Conservation (phyloP, 1,140 invertebrate genomes). For the Melipona quadrifasciata region DNA sequence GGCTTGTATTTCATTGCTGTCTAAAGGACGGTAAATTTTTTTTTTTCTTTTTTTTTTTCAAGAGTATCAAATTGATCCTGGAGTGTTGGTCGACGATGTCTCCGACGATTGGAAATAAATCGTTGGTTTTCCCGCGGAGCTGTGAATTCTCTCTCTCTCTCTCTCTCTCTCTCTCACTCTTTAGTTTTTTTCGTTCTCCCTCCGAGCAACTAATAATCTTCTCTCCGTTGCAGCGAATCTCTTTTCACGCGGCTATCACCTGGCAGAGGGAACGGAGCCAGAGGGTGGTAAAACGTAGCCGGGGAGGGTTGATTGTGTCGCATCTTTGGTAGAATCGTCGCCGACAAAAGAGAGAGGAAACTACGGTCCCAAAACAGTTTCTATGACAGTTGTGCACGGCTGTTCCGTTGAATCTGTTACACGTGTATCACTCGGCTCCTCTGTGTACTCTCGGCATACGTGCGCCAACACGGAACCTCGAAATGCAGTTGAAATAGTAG, state of each 20-base stretch:
- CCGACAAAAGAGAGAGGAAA: slow-evolving; percentile 1
- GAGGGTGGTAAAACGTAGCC: slow-evolving; percentile 1
- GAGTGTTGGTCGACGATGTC: background rate
- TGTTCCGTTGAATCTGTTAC: slow-evolving; percentile 28
- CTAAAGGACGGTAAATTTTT: background rate
- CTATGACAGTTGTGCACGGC: slow-evolving; percentile 26
- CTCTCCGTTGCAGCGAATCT: background rate
- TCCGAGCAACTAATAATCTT: background rate
- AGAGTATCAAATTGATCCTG: background rate
- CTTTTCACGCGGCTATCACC: slow-evolving; percentile 19
- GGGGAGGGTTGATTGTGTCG: background rate
- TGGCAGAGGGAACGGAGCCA: background rate
- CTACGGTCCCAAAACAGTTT: slow-evolving; percentile 28
- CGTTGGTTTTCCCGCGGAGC: no score
- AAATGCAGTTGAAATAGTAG: background rate
- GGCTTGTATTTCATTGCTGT: background rate
- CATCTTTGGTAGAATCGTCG: slow-evolving; percentile 22
- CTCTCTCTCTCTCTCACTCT: no score
- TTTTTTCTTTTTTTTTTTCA: no score
- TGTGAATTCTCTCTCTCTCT: background rate
- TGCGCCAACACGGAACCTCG: background rate
- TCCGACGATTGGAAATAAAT: background rate
- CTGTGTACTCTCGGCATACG: background rate
- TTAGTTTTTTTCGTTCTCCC: background rate
- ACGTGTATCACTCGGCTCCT: background rate